These are phyloP conservation scores for Lamproptera curius DNA, from an alignment of 2,888 invertebrate genomes.

Conservation along the genomic window DNA sequence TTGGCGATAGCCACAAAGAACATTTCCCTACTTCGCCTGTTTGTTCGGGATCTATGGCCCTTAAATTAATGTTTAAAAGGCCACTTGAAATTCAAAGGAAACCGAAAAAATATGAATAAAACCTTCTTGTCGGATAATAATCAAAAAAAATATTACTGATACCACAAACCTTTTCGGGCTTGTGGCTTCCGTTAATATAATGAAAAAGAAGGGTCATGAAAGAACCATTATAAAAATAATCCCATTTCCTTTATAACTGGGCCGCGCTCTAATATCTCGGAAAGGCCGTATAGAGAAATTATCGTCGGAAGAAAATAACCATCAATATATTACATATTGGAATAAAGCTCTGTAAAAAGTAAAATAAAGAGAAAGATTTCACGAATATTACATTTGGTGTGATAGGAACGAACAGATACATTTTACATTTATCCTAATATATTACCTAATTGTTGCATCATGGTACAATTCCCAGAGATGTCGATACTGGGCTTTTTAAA, in stretches of 20 bases:
- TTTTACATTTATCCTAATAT: neutral
- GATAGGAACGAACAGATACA: neutral
- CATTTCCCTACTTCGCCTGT: constrained; percentile 85
- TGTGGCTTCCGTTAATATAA: constrained; percentile 87
- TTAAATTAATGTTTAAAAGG: constrained; percentile 82
- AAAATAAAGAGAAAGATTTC: constrained; percentile 5
- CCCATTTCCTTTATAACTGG: constrained; percentile 85
- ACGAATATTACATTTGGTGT: neutral
- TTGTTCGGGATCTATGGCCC: constrained; percentile 80
- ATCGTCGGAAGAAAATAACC: constrained; percentile 85
- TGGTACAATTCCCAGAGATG: constrained; percentile 86
- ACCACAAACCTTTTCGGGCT: constrained; percentile 75
- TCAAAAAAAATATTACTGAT: constrained; percentile 25
- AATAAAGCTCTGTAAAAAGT: constrained; percentile 79
- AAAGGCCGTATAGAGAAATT: constrained; percentile 83
- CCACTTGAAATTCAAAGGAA: constrained; percentile 80
- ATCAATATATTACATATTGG: constrained; percentile 89
- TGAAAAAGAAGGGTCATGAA: constrained; percentile 83
- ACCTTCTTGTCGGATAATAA: too few species aligned
- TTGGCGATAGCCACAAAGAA: constrained; percentile 85
- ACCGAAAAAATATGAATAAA: too few species aligned
- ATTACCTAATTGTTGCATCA: constrained; percentile 86
- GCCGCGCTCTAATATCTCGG: constrained; percentile 85
- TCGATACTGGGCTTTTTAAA: constrained; percentile 82
- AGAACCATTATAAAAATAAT: constrained; percentile 83